Conservation (phyloP, 2,113 vertebrate genomes). For the Pelobates fuscus region DNA sequence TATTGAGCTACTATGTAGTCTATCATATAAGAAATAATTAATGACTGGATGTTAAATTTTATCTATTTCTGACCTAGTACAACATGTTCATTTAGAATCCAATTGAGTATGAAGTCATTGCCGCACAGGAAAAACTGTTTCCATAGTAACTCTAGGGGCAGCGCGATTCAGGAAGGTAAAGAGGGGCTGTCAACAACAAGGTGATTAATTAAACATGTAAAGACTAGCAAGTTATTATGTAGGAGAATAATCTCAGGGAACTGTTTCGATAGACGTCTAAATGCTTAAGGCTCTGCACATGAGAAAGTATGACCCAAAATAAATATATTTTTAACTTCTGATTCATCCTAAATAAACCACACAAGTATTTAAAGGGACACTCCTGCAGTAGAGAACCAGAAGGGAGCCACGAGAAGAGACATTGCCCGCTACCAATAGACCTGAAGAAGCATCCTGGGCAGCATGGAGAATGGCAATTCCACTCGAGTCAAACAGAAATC, state of each 20-base stretch:
- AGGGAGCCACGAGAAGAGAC: too few relatives aligned
- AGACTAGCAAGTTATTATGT: background rate
- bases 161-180: background rate
- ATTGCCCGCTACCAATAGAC: too few relatives aligned
- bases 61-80: background rate
- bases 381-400: too few relatives aligned
- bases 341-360: too few relatives aligned
- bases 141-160: conserved; percentile 35
- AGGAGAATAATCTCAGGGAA: background rate
- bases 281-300: background rate
- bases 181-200: conserved; percentile 8
- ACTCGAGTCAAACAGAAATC: too few relatives aligned
- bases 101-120: conserved; percentile 5
- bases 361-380: too few relatives aligned
- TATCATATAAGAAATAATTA: background rate
- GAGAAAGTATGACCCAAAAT: too few relatives aligned
- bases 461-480: too few relatives aligned
- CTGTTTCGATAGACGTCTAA: too few relatives aligned
- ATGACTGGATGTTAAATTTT: background rate
- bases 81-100: conserved; percentile 11
- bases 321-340: too few relatives aligned
- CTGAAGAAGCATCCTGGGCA: too few relatives aligned
- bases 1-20: background rate
- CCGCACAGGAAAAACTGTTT: background rate
- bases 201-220: conserved; percentile 7